Base-by-base conservation (phyloP, 2,888 invertebrate genomes). In the Acanthoscelides obtectus region DNA sequence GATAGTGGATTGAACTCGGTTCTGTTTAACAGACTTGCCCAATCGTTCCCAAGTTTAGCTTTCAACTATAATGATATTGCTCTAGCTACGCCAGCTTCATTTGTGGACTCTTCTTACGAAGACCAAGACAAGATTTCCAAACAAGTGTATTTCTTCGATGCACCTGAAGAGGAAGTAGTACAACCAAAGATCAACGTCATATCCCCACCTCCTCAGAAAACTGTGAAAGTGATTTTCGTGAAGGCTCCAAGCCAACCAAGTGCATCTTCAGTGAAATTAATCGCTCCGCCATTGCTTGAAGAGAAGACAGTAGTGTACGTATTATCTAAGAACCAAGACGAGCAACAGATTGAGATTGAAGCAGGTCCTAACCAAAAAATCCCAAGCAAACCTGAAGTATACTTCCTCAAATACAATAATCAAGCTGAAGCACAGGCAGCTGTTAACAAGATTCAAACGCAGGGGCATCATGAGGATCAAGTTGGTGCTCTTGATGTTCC, bases 321-420 rank as follows among this genome's bases (percentile, higher is more conserved):
- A 45, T 76, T 85, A 77, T 83, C 83, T 20, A 85, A 84, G 77
- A 83, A 83, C 76, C 95, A 94, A 81, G 94, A 76, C 20, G 72
- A 72, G 8, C 67, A 71, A 20, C 77, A 75, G 64, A 72, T 75
- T 21, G 94, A 94, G 79, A 90, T 94, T 78, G 94, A 94, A 69
- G 93, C 94, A 67, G 90, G 91, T 1, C 93, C 94, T 68, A 94
- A 94, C 68, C 92, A 93, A 81, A 45, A 45, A 45, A 45, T 12
- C 12, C 94, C 94, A 75, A 91, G 92, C 83, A 95, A 95, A 87
- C 95, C 95, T 71, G 95, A 95, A 87, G 94, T 94, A 72, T 94
- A 94, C 90, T 95, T 95, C 89, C 94, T 93, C 89, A 90, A 92
- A 79, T 93, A 93, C 89, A 92, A 92, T 87, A 92, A 92, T 75